phyloP scores from a whole-genome alignment of 1,140 invertebrate species.

The Brachionus paranguensis region DNA sequence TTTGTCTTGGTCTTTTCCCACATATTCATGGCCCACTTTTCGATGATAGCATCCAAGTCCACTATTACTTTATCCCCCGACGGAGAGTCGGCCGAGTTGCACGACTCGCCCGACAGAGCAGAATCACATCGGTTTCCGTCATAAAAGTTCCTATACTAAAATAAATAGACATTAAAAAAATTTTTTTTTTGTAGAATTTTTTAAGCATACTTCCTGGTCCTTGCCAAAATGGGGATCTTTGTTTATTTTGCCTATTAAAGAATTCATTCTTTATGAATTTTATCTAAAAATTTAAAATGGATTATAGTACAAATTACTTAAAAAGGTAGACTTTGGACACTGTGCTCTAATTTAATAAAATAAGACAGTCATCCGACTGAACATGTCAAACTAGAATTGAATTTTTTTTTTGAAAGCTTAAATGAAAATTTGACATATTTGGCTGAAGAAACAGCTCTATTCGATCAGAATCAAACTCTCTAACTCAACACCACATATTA shows the following conservation, averaged over 20 bases:
- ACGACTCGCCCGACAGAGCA: background rate
- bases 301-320: background rate
- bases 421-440: background rate
- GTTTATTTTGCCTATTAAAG: constrained; percentile 25
- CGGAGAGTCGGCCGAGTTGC: background rate
- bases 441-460: background rate
- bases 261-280: background rate
- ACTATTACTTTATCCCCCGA: background rate
- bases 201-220: background rate
- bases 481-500: background rate
- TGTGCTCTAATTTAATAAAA: background rate
- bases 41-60: constrained; percentile 33
- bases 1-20: constrained; percentile 37
- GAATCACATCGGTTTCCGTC: constrained; percentile 20
- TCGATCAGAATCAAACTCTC: background rate
- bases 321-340: background rate
- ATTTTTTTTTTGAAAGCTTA: background rate
- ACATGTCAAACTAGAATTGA: background rate
- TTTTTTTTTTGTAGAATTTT: background rate
- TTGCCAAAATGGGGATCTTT: constrained; percentile 16
- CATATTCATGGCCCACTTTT: constrained; percentile 37
- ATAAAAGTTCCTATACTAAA: constrained; percentile 1
- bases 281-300: background rate
- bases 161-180: background rate
- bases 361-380: background rate